These are phyloP conservation scores for Syngnathus acus DNA, from an alignment of 2,797 vertebrate genomes.

Conservation along the genomic window DNA sequence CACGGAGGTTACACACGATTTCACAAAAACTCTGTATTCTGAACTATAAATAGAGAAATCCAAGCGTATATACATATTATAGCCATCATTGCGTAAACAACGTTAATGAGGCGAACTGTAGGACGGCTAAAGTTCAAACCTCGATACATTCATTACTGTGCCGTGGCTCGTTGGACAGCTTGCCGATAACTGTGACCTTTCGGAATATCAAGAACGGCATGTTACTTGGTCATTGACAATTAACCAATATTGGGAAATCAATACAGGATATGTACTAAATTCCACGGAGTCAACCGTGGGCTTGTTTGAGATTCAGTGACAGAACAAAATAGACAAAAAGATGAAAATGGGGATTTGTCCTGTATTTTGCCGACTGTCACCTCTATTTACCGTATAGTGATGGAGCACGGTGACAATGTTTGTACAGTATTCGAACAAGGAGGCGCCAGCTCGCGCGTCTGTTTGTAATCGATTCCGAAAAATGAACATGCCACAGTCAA, in stretches of 20 bases:
- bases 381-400: neutral
- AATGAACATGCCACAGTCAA: slow-evolving; percentile 27
- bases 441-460: slow-evolving; percentile 4
- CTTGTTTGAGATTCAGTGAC: too few relatives aligned
- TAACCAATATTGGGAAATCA: slow-evolving; percentile 1
- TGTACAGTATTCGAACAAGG: slow-evolving; percentile 1
- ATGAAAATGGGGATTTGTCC: neutral
- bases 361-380: neutral
- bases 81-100: neutral
- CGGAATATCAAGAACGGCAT: slow-evolving; percentile 6
- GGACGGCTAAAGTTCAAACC: neutral
- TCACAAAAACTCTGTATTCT: neutral
- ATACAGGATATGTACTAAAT: neutral
- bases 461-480: slow-evolving; percentile 32
- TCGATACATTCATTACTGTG: neutral
- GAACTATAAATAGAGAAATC: neutral
- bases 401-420: slow-evolving; percentile 6
- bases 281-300: too few relatives aligned
- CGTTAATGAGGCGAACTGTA: neutral
- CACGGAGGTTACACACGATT: neutral
- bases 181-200: slow-evolving; percentile 18
- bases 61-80: too few relatives aligned
- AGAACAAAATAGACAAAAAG: neutral
- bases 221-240: neutral
- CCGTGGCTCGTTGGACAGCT: slow-evolving; percentile 7